Evolutionary conservation across 1,140 invertebrate genomes (phyloP).

Genomic region (Neomicropteryx cornuta): DNA sequence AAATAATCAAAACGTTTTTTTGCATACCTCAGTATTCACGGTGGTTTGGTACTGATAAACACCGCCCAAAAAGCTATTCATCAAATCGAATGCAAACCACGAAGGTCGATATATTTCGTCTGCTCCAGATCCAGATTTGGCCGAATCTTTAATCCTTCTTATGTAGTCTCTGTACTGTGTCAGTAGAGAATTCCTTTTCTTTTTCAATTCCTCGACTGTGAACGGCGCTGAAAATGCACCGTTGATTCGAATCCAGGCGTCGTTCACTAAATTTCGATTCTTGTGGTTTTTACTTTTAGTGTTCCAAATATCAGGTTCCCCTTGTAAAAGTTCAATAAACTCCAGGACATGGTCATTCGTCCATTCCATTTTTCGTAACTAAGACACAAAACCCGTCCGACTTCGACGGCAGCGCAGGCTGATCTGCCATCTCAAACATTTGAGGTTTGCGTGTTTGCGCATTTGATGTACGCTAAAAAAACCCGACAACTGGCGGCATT

Average conservation of each 20-base stretch:
- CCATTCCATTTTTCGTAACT: no score
- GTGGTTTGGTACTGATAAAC: no score
- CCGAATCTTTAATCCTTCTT: slow-evolving; percentile 14
- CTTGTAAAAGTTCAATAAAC: not conserved
- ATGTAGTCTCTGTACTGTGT: slow-evolving; percentile 10
- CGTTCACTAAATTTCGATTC: no score
- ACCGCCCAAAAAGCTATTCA: slow-evolving; percentile 15
- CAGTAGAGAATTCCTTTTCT: slow-evolving; percentile 2
- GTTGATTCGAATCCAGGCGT: no score
- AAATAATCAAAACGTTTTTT: no score
- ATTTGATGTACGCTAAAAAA: no score
- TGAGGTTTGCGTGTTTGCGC: no score
- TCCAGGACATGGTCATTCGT: slow-evolving; percentile 1
- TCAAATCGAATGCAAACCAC: slow-evolving; percentile 18
- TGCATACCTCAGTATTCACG: no score
- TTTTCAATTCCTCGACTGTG: slow-evolving; percentile 1
- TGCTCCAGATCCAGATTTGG: slow-evolving; percentile 8
- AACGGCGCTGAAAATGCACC: not conserved
- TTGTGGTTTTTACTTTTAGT: not conserved
- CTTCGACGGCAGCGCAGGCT: no score
- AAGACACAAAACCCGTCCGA: no score
- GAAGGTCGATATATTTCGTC: slow-evolving; percentile 14
- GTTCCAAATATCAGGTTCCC: slow-evolving; percentile 2
- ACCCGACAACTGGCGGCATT: no score
- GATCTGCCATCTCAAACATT: no score